These are phyloP conservation scores for Trichosurus vulpecula DNA, from an alignment of 2,797 vertebrate species.

Conservation along the genomic window DNA sequence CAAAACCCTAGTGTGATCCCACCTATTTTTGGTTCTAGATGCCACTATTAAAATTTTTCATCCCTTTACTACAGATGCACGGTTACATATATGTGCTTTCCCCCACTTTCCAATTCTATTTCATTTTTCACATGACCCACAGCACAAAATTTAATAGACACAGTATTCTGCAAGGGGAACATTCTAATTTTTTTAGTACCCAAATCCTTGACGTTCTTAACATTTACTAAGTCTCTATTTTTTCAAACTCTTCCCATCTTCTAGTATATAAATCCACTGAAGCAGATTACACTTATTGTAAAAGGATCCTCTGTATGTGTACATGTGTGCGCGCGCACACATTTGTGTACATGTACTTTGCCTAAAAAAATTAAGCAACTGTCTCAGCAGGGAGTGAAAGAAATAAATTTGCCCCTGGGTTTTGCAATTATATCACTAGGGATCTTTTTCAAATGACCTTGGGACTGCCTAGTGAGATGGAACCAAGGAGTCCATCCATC, in stretches of 20 bases:
- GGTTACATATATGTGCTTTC: neutral
- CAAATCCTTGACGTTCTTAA: neutral
- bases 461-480: conserved; percentile 12
- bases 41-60: neutral
- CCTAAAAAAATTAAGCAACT: neutral
- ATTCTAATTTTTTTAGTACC: neutral
- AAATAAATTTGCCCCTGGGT: neutral
- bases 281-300: neutral
- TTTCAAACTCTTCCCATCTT: neutral
- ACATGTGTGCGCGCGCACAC: neutral
- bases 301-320: neutral
- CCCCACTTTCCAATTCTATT: neutral
- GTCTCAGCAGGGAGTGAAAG: neutral
- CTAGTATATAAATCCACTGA: neutral
- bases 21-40: neutral
- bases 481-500: neutral
- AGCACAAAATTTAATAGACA: neutral
- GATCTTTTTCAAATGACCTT: conserved; percentile 1
- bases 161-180: neutral
- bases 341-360: neutral
- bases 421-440: neutral
- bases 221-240: neutral
- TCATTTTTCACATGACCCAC: neutral
- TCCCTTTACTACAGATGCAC: neutral
- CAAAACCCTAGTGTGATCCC: neutral